Evolutionary conservation across 2,888 invertebrate species (phyloP), one percentile per base, ranked within the genome.

Genomic region (Axea sp.): DNA sequence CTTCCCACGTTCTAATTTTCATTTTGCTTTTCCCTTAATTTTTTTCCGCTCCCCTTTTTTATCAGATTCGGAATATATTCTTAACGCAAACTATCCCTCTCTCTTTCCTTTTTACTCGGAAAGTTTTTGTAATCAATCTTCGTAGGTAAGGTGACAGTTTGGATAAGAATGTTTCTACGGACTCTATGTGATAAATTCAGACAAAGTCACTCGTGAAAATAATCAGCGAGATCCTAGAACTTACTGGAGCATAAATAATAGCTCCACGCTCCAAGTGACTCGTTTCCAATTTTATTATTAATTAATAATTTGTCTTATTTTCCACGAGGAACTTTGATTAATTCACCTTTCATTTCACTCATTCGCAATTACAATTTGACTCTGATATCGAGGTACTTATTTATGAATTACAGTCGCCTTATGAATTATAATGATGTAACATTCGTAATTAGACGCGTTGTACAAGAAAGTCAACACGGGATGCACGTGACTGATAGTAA

Each of bases 41-140:
- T 64, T 62, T 53, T 67, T 19, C 35, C 12, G 60, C 22, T 43
- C 53, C 41, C 22, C 59, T 53, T 60, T 51, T 73, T 60, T 69
- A 67, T 67, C 73, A 33, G 65, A 67, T 60, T 67, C 55, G 12
- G 47, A 60, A 73, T 67, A 55, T 67, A 67, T 31, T 60, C 59
- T 60, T 41, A 67, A 47, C 47, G 39, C 47, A 37, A 59, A 59
- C 30, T 33, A 19, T 51, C 47, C 64, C 51, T 67, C 53, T 47
- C 60, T 33, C 47, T 26, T 14, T 67, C 47, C 47, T 30, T 53
- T 43, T 30, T 39, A 65, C 62, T 69, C 57, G 33, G 69, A 60
- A 77, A 75, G 73, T 76, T 78, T 76, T 75, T 60, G 73, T 59
- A 75, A 77, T 77, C 76, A 76, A 77, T 77, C 75, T 74, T 65